A percentile compares a stretch with the other conserved stretches of the same genome.
Evolutionary conservation across 2,888 invertebrate species (phyloP).

Genomic region (Danaus chrysippus): DNA sequence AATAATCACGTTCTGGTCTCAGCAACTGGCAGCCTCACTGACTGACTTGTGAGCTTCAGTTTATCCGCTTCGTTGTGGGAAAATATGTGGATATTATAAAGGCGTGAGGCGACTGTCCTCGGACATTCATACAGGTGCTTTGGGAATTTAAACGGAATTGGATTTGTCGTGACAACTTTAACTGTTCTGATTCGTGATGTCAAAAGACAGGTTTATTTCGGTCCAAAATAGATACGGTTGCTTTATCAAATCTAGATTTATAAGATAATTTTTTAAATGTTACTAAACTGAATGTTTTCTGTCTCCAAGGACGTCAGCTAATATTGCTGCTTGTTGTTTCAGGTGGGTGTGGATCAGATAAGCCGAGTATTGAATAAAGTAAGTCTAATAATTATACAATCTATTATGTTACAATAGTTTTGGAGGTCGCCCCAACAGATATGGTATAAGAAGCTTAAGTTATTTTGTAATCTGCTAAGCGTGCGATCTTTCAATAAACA

Average conservation of each 20-base stretch:
- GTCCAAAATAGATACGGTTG: too few species aligned
- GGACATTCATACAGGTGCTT: too few species aligned
- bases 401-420: constrained; percentile 4
- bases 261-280: constrained; percentile 1
- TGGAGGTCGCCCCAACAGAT: constrained; percentile 4
- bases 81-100: too few species aligned
- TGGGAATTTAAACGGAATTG: too few species aligned
- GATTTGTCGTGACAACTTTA: too few species aligned
- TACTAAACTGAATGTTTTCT: constrained; percentile 7
- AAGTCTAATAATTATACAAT: constrained; percentile 18
- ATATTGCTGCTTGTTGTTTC: constrained; percentile 24
- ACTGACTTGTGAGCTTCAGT: too few species aligned
- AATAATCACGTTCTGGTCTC: too few species aligned
- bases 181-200: too few species aligned
- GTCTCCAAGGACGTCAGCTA: constrained; percentile 18
- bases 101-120: too few species aligned
- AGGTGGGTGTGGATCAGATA: constrained; percentile 30
- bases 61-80: too few species aligned
- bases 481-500: background rate
- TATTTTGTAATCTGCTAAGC: background rate
- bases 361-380: constrained; percentile 11
- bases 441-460: constrained; percentile 20
- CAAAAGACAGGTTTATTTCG: too few species aligned
- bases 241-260: background rate
- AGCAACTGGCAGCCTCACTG: too few species aligned